Percentiles rank a stretch among this genome's conserved stretches.
Evolutionary conservation across 2,888 invertebrate species (phyloP).

Genomic region (Cheilosia vulpina): DNA sequence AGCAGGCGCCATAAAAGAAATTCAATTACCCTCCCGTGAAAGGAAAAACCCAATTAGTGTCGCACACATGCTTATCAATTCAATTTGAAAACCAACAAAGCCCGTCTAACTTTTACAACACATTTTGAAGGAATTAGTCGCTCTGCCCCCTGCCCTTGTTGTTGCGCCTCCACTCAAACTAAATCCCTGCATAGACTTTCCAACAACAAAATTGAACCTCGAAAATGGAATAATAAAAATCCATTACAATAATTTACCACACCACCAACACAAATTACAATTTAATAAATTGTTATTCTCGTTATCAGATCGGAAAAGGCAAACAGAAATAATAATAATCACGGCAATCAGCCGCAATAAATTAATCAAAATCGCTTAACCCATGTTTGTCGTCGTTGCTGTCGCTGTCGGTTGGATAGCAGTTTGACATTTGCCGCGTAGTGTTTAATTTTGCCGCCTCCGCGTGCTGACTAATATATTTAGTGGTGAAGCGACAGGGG

Average conservation of each 20-base stretch:
- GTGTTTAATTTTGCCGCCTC: constrained; percentile 39
- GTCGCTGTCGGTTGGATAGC: constrained; percentile 24
- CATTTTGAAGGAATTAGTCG: constrained; percentile 20
- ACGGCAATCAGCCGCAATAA: constrained; percentile 69
- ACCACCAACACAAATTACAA: constrained; percentile 64
- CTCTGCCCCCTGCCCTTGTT: not conserved
- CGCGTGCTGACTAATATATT: constrained; percentile 43
- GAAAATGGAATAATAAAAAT: constrained; percentile 58
- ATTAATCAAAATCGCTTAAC: constrained; percentile 74
- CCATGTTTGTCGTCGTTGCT: constrained; percentile 29
- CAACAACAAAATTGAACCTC: constrained; percentile 15
- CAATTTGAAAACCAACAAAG: constrained; percentile 4
- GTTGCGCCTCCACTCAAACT: not conserved
- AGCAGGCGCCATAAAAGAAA: constrained; percentile 58
- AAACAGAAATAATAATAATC: constrained; percentile 64
- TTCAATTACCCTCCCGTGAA: constrained; percentile 33
- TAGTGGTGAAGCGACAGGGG: not conserved
- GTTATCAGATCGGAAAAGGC: constrained; percentile 66
- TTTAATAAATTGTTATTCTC: constrained; percentile 64
- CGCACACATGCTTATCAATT: constrained; percentile 30
- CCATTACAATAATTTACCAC: constrained; percentile 64
- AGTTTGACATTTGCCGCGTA: constrained; percentile 61
- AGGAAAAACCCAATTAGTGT: constrained; percentile 61
- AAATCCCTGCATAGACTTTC: not conserved
- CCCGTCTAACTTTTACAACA: constrained; percentile 22